These are phyloP conservation scores for Plagodis dolabraria DNA, from an alignment of 2,888 invertebrate genomes.

Conservation along the genomic window DNA sequence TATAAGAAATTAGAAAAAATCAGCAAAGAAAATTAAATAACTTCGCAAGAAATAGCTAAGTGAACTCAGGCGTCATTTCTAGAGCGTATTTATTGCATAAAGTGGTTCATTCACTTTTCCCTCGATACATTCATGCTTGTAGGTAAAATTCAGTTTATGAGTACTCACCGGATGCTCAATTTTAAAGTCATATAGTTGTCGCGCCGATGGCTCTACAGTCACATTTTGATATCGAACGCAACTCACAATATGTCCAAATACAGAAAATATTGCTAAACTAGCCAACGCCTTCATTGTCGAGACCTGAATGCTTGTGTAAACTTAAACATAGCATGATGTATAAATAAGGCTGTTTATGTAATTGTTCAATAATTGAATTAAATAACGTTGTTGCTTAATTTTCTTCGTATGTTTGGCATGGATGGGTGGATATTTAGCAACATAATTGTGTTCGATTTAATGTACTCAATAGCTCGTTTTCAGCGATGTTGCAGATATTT, in stretches of 20 bases:
- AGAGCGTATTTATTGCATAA: too few species aligned
- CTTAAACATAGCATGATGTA: not conserved
- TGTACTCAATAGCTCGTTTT: too few species aligned
- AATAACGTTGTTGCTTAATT: not conserved
- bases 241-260: constrained; percentile 1
- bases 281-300: constrained; percentile 5
- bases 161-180: constrained; percentile 21
- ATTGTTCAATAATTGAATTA: not conserved
- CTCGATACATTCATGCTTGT: too few species aligned
- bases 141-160: too few species aligned
- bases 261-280: not conserved
- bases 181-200: constrained; percentile 55
- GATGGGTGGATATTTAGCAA: not conserved
- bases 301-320: not conserved
- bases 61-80: too few species aligned
- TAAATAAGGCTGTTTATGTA: not conserved
- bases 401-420: not conserved
- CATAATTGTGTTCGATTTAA: not conserved
- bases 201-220: constrained; percentile 40
- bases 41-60: too few species aligned
- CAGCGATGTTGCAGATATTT: too few species aligned
- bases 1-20: too few species aligned
- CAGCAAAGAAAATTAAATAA: too few species aligned
- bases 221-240: constrained; percentile 15
- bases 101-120: too few species aligned